These are phyloP conservation scores for Aleiodes leptofemur DNA, from an alignment of 2,888 invertebrate genomes.

Conservation along the genomic window DNA sequence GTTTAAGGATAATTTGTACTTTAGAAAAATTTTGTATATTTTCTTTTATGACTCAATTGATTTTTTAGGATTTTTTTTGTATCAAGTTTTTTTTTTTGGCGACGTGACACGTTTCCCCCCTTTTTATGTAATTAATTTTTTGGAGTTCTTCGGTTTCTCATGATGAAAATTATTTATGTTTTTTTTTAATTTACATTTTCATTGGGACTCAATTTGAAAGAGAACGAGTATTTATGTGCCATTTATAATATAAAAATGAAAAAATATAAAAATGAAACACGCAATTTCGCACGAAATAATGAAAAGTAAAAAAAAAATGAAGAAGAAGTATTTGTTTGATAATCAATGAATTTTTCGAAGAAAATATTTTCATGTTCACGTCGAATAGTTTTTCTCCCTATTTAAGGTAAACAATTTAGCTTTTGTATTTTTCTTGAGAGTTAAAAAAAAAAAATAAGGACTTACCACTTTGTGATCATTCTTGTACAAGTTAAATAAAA, in stretches of 20 bases:
- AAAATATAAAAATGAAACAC: background rate
- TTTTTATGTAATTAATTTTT: constrained; percentile 14
- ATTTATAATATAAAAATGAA: constrained; percentile 60
- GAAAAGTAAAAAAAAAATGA: background rate
- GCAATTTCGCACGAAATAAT: background rate
- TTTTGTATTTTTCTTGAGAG: constrained; percentile 42
- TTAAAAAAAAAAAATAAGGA: constrained; percentile 10
- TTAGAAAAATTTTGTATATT: background rate
- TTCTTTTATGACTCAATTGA: constrained; percentile 10
- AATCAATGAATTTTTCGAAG: constrained; percentile 10
- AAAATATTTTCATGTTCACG: constrained; percentile 18
- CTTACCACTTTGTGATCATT: constrained; percentile 65
- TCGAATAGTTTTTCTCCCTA: constrained; percentile 15
- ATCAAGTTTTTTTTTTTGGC: constrained; percentile 9
- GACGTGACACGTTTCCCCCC: constrained; percentile 23
- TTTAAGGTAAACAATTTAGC: constrained; percentile 40
- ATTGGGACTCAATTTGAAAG: constrained; percentile 34
- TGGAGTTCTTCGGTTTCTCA: background rate
- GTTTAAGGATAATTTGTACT: background rate
- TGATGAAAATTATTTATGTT: background rate
- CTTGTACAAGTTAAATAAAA: constrained; percentile 66
- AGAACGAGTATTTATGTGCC: constrained; percentile 71
- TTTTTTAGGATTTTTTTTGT: constrained; percentile 30
- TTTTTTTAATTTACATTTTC: constrained; percentile 11
- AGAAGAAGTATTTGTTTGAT: constrained; percentile 18